A percentile compares a stretch with the other conserved stretches of the same genome.
Conservation (phyloP, 2,113 vertebrate genomes). For the Chrysemys picta region DNA sequence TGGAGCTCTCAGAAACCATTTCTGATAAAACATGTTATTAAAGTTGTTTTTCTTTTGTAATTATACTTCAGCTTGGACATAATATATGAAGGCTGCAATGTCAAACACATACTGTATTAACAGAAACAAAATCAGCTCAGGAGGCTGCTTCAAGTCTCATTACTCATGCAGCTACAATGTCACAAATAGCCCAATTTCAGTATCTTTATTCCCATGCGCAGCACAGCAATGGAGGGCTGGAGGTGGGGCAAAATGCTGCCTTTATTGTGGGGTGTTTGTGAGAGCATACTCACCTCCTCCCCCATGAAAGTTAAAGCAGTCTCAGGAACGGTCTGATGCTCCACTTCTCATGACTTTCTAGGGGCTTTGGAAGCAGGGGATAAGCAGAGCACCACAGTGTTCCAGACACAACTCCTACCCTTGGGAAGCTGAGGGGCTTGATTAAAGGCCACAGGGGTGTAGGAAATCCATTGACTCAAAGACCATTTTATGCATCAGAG, state of each 20-base stretch:
- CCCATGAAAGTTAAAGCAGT: background rate
- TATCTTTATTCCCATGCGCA: background rate
- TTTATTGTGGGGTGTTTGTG: background rate
- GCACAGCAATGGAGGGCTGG: background rate
- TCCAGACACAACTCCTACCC: background rate
- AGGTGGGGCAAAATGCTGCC: background rate
- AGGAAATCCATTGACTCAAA: background rate
- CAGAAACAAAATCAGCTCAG: background rate
- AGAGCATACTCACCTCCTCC: background rate
- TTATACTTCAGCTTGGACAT: background rate
- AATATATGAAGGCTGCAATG: fast-evolving
- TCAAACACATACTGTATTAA: fast-evolving
- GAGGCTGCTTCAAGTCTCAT: fast-evolving
- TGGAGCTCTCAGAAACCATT: background rate
- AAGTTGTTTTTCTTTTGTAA: slow-evolving; percentile 17
- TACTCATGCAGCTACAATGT: fast-evolving
- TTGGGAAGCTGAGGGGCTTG: background rate
- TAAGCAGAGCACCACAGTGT: background rate
- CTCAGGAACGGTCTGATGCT: background rate
- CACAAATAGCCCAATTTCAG: background rate
- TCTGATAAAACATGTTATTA: slow-evolving; percentile 26
- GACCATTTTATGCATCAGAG: background rate
- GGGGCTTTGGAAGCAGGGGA: background rate
- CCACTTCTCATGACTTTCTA: background rate
- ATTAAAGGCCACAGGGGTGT: background rate